Evolutionary conservation across 2,888 invertebrate species (phyloP).

Genomic region (Glaucopsyche alexis): DNA sequence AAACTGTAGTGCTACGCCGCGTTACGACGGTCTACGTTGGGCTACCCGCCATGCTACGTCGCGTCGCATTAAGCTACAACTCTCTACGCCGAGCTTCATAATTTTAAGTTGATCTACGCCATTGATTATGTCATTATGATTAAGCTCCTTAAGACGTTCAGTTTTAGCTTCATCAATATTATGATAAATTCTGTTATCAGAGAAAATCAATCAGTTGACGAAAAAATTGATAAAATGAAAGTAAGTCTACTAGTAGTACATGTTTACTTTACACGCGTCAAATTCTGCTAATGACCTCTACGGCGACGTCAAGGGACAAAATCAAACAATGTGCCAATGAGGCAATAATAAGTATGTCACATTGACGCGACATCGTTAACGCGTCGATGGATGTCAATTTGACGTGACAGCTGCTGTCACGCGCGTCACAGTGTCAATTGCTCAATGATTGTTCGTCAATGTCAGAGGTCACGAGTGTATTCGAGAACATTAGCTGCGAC

Average conservation of each 20-base stretch:
- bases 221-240: too few species aligned
- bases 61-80: not conserved
- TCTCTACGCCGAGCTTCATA: not conserved
- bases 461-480: slow-evolving; percentile 22
- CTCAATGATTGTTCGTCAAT: slow-evolving; percentile 26
- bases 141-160: too few species aligned
- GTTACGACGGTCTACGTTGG: not conserved
- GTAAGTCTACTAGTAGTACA: too few species aligned
- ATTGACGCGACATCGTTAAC: slow-evolving; percentile 16
- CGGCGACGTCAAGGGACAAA: not conserved
- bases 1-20: not conserved
- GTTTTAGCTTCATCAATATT: too few species aligned
- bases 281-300: not conserved
- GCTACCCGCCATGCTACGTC: not conserved
- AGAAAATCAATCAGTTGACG: too few species aligned
- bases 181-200: too few species aligned
- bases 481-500: slow-evolving; percentile 7
- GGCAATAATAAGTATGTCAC: slow-evolving; percentile 20
- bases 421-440: slow-evolving; percentile 29
- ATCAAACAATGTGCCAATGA: slow-evolving; percentile 11
- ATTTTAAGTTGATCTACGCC: too few species aligned
- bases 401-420: slow-evolving; percentile 28
- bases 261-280: not conserved
- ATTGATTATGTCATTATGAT: too few species aligned
- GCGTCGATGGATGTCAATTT: slow-evolving; percentile 29